These are phyloP conservation scores for Onychomys arenicola DNA, from an alignment of 2,797 vertebrate genomes.

Conservation along the genomic window DNA sequence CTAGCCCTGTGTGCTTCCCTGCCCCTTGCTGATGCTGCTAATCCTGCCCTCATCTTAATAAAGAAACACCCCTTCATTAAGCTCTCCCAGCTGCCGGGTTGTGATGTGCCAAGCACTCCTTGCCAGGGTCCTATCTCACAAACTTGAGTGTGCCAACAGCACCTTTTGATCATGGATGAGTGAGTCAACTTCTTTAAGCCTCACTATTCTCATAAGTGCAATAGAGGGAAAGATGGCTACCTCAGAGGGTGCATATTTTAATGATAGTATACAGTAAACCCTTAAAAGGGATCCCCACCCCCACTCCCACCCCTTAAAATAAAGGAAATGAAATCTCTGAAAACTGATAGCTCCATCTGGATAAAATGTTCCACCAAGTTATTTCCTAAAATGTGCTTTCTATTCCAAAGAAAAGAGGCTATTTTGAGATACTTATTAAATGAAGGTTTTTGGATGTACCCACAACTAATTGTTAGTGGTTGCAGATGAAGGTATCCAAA, in stretches of 20 bases:
- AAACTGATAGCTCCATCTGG: constrained; percentile 42
- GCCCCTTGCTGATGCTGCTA: background rate
- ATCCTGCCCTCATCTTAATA: background rate
- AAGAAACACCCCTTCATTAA: background rate
- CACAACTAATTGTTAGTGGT: constrained; percentile 4
- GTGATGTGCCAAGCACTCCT: background rate
- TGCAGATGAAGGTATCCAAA: background rate
- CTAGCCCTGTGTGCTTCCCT: background rate
- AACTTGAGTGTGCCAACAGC: background rate
- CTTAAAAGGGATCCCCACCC: background rate
- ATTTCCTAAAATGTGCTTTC: constrained; percentile 62
- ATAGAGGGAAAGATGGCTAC: background rate
- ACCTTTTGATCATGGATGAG: constrained; percentile 10
- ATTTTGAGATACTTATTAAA: constrained; percentile 44
- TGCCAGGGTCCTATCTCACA: background rate
- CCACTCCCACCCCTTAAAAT: background rate
- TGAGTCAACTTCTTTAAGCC: background rate
- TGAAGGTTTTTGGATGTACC: background rate
- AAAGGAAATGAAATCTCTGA: constrained; percentile 58
- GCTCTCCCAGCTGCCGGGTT: background rate
- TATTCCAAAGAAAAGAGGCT: background rate
- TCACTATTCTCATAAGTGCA: background rate
- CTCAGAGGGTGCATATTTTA: background rate
- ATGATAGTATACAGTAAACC: background rate
- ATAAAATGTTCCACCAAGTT: constrained; percentile 24